Evolutionary conservation across 2,888 invertebrate genomes (phyloP), one percentile per base, ranked within the genome.

Genomic region (Gisinianus flammeolus): DNA sequence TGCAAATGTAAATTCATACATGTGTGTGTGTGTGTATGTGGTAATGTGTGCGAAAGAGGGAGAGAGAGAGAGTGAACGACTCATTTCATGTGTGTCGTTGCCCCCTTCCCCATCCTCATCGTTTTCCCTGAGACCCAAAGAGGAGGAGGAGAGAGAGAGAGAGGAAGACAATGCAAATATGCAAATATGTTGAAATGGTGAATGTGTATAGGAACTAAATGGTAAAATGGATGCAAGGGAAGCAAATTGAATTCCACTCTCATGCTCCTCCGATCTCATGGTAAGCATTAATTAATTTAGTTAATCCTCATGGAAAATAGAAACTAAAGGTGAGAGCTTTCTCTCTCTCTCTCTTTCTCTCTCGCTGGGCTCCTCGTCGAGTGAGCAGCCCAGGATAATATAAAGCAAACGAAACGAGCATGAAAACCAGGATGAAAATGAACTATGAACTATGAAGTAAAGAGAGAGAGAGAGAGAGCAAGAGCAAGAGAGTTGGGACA

Each of bases 211-310:
- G 24, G 26, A 62, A 62, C 0, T 26, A 12, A 62, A n/a, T n/a
- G n/a, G n/a, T n/a, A n/a, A 28, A 16, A 26, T 26, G 16, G 28
- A 35, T 68, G 33, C 10, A 68, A 33, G 33, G 44, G 3, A 68
- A 22, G 68, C 44, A 68, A 68, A 33, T 64, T 64, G 28, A 64
- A 64, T 64, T 64, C 16, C 16, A 22, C 26, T 64, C 28, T 16
- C 26, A 4, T 64, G 1, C 26, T 64, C 64, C 30, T 19, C 4
- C 24, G 26, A 26, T 64, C 26, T 64, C 28, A 64, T 64, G 67
- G 31, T n/a, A 22, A 68, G 68, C 31, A 71, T 33, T 58, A 58
- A 71, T 56, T 56, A 71, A 71, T 71, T 71, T 71, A 30, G 71
- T 22, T 71, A 71, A 71, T 71, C 58, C 71, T 71, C 22, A 58